These are phyloP conservation scores for Pipistrellus pygmaeus DNA, from an alignment of 2,797 vertebrate species.

Conservation along the genomic window DNA sequence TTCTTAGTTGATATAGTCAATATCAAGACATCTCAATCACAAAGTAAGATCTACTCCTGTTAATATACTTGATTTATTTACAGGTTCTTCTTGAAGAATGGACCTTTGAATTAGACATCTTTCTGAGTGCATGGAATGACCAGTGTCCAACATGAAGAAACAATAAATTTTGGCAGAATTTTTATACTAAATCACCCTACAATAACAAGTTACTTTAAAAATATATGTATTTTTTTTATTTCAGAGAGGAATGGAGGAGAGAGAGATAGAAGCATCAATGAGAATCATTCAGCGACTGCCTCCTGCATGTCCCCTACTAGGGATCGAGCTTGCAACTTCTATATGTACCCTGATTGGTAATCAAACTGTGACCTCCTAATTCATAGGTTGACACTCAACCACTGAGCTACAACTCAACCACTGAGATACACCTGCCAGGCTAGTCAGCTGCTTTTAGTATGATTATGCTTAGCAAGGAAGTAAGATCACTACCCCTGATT, in stretches of 20 bases:
- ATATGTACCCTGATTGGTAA: no score
- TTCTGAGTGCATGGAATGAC: not conserved
- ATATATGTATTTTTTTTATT: no score
- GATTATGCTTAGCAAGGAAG: not conserved
- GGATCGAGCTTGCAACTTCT: no score
- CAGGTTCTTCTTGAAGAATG: not conserved
- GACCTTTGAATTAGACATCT: not conserved
- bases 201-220: not conserved
- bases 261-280: no score
- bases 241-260: no score
- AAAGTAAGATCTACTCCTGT: slow-evolving; percentile 10
- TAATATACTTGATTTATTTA: not conserved
- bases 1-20: slow-evolving; percentile 23
- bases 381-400: no score
- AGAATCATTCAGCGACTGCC: no score
- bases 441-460: slow-evolving; percentile 37
- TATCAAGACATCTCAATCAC: not conserved
- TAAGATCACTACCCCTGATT: not conserved
- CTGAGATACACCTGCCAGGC: no score
- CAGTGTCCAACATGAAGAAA: not conserved
- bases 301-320: no score
- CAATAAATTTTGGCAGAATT: not conserved
- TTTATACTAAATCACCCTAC: not conserved
- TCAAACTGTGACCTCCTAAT: no score
- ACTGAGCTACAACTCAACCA: no score